Evolutionary conservation across 1,140 invertebrate genomes (phyloP), one percentile per base, ranked within the genome.

Genomic region (Zaprionus kolodkinae): DNA sequence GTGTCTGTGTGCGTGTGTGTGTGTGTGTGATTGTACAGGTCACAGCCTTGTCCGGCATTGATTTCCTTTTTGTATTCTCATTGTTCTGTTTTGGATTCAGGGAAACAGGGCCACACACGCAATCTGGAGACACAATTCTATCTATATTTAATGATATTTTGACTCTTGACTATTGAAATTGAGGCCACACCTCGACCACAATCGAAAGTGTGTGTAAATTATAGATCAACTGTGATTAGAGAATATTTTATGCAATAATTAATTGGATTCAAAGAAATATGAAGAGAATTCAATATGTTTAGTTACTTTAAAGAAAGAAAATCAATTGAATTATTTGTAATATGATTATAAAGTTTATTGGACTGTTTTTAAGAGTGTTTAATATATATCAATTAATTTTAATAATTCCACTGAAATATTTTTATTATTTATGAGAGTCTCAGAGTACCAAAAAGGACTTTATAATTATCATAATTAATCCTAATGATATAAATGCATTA

Each of bases 21-120:
- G 54, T 45, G n/a, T 27, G 62, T 45, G 30, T 61, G 13, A 45
- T 38, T 62, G 40, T 48, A 33, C 15, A 70, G 59, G 43, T 65
- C 70, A 56, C 30, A 67, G 56, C 70, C 55, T 54, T 63, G 68
- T 50, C 45, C 17, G 10, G 45, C 56, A 61, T 61, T 68, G 64
- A 73, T 68, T 72, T 66, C 17, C 15, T 30, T 35, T 35, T 36
- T 66, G 55, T 66, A 15, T 45, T 45, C 56, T 50, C 38, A 35
- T 68, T 36, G 45, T 50, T 50, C 54, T 36, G 33, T 21, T 35
- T 13, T 35, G 40, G 27, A 57, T 45, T 7, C 11, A 72, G 66
- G 48, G 11, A 65, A 54, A 55, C 50, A 12, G 33, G 40, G 40
- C 13, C 40, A 45, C n/a, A 15, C 40, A 45, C 40, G 40, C 40